A percentile compares a stretch with the other conserved stretches of the same genome.
Conservation (phyloP, 2,113 vertebrate species). For the Takifugu bimaculatus region DNA sequence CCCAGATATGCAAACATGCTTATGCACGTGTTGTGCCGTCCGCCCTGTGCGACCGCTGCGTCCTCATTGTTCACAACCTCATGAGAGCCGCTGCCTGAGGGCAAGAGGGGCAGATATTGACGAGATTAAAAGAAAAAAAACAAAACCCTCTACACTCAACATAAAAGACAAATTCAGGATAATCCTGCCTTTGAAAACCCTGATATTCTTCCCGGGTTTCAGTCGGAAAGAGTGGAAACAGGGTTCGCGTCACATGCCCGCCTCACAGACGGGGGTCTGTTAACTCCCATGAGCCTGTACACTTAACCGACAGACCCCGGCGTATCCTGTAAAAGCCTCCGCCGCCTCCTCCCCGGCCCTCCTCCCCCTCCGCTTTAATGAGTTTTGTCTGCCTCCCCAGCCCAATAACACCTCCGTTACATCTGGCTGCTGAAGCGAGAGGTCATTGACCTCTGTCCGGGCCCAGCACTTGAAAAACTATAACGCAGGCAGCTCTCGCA, state of each 20-base stretch:
- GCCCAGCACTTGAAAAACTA: constrained; percentile 44
- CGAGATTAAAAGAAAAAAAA: too few species aligned
- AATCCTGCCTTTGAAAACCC: not conserved
- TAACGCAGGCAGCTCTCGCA: not conserved
- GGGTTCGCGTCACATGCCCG: not conserved
- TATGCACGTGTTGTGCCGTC: too few species aligned
- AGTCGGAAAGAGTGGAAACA: not conserved
- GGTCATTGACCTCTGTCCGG: constrained; percentile 58
- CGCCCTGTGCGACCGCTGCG: too few species aligned
- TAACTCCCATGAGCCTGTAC: constrained; percentile 14
- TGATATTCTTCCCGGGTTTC: not conserved
- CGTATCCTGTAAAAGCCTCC: constrained; percentile 50
- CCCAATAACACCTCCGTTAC: constrained; percentile 52
- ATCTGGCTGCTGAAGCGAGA: constrained; percentile 58
- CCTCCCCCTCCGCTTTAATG: constrained; percentile 50
- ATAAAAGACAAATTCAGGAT: not conserved
- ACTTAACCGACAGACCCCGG: constrained; percentile 28
- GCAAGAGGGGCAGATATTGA: too few species aligned
- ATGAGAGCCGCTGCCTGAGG: too few species aligned
- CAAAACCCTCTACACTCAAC: constrained; percentile 15
- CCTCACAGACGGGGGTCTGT: constrained; percentile 19
- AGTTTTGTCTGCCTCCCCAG: constrained; percentile 61
- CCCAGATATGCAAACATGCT: too few species aligned
- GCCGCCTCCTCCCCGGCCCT: constrained; percentile 9
- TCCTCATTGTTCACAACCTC: too few species aligned